Conservation (phyloP, 2,797 vertebrate genomes). For the Eremophila alpestris region DNA sequence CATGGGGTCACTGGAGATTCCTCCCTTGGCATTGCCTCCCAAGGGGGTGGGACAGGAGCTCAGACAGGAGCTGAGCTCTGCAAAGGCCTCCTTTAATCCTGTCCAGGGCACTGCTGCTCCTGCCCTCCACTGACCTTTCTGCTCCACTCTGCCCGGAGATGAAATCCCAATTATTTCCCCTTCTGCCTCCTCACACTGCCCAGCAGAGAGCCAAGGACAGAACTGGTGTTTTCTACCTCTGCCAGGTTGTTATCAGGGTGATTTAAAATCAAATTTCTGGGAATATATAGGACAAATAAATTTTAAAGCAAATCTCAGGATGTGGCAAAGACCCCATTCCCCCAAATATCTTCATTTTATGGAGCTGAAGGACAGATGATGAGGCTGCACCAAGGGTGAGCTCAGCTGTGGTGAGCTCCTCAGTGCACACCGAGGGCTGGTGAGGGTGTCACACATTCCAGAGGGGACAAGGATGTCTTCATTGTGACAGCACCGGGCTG, state of each 20-base stretch:
- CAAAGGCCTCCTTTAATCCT: neutral
- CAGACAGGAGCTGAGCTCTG: neutral
- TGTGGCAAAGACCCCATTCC: rapidly evolving
- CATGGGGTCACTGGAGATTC: neutral
- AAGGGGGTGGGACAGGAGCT: neutral
- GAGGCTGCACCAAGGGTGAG: neutral
- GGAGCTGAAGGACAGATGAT: neutral
- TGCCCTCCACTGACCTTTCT: neutral
- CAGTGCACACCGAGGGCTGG: neutral
- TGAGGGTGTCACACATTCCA: neutral
- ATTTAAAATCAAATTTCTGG: neutral
- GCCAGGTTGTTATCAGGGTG: neutral
- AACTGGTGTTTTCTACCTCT: neutral
- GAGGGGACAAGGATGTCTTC: rapidly evolving
- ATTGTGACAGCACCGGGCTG: neutral
- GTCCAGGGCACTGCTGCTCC: neutral
- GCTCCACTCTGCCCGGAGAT: neutral
- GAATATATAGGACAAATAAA: neutral
- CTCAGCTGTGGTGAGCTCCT: neutral
- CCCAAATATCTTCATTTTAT: neutral
- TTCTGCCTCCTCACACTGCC: neutral
- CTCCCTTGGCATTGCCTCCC: neutral
- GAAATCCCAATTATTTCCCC: neutral
- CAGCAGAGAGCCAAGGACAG: neutral
- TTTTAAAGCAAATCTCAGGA: neutral